phyloP scores from a whole-genome alignment of 1,140 invertebrate species.

The Drosophila baimaii region DNA sequence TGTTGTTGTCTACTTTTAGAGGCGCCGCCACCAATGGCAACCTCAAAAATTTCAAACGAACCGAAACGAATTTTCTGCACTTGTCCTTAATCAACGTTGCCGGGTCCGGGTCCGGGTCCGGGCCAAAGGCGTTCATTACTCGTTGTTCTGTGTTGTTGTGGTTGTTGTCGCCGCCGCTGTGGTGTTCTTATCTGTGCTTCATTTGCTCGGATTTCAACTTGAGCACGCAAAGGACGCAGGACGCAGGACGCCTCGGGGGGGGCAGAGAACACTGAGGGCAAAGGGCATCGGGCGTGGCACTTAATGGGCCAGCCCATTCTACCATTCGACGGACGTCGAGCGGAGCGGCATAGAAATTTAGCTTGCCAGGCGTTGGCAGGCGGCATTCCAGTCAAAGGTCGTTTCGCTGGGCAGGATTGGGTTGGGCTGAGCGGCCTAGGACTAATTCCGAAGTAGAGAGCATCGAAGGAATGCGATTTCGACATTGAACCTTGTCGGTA shows the following conservation, averaged over 20 bases:
- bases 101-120: constrained; percentile 8
- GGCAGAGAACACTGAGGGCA: not conserved
- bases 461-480: constrained; percentile 22
- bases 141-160: constrained; percentile 24
- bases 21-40: too few relatives aligned
- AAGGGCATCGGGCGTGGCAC: constrained; percentile 53
- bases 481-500: constrained; percentile 57
- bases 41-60: constrained; percentile 62
- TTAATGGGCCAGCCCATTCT: constrained; percentile 62
- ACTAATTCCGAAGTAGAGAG: constrained; percentile 32
- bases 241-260: not conserved
- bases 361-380: constrained; percentile 5
- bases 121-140: constrained; percentile 61
- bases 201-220: constrained; percentile 78
- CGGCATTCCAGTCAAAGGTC: constrained; percentile 39
- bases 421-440: not conserved
- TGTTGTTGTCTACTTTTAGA: constrained; percentile 28
- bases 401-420: constrained; percentile 7
- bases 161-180: constrained; percentile 14
- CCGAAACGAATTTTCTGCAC: constrained; percentile 51
- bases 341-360: constrained; percentile 44
- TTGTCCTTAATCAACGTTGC: constrained; percentile 74
- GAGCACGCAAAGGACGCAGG: constrained; percentile 69
- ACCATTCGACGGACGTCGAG: not conserved
- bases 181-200: constrained; percentile 70